Conservation (phyloP, 2,797 vertebrate genomes). For the Lithobates sylvaticus region DNA sequence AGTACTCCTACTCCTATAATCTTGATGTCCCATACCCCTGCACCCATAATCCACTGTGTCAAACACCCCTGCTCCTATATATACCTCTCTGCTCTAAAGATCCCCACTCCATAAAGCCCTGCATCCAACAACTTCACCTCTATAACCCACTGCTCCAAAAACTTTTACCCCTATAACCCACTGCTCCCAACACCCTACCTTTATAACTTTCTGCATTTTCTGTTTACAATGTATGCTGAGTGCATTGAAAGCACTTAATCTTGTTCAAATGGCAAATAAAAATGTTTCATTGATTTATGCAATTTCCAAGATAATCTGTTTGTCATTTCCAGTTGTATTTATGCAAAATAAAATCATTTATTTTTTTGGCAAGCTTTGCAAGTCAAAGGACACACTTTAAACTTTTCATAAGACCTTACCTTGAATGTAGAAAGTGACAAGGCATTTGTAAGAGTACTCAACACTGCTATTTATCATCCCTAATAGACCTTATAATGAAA, state of each 20-base stretch:
- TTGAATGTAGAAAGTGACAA: not conserved
- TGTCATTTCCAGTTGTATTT: not conserved
- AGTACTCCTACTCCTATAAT: too few species aligned
- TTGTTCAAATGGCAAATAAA: too few species aligned
- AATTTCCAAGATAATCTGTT: not conserved
- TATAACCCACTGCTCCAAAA: too few species aligned
- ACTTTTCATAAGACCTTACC: not conserved
- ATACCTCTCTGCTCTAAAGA: too few species aligned
- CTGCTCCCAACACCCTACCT: too few species aligned
- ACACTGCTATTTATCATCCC: not conserved
- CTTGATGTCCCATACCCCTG: not conserved
- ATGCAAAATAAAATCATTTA: not conserved
- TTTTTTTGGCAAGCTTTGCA: not conserved
- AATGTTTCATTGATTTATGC: too few species aligned
- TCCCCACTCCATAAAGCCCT: too few species aligned
- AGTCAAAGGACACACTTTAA: not conserved
- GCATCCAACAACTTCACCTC: too few species aligned
- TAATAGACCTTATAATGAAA: not conserved
- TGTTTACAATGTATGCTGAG: too few species aligned
- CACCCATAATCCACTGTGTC: not conserved
- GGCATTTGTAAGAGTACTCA: not conserved
- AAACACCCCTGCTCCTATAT: not conserved
- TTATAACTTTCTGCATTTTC: too few species aligned
- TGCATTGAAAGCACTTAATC: too few species aligned
- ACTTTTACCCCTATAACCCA: too few species aligned